Evolutionary conservation across 1,140 invertebrate species (phyloP).

Genomic region (Lordiphosa stackelbergi): DNA sequence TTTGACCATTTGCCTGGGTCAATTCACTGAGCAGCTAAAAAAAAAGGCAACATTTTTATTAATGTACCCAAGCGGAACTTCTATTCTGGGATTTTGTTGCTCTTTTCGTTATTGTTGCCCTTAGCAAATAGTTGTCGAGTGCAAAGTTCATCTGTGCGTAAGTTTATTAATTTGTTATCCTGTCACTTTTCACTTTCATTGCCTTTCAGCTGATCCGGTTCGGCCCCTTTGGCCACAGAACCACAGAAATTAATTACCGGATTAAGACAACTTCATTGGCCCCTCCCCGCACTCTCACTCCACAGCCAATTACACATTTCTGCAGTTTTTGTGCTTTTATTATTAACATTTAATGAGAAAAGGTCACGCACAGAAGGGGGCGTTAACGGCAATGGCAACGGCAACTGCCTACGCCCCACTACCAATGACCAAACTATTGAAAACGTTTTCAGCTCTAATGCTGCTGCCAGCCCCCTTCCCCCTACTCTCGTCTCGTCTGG

Average conservation of each 20-base stretch:
- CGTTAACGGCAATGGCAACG: constrained; percentile 1
- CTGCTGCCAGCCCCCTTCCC: background rate
- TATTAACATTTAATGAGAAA: constrained; percentile 74
- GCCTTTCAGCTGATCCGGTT: constrained; percentile 36
- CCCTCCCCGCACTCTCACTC: background rate
- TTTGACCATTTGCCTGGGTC: background rate
- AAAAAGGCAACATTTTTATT: too few relatives aligned
- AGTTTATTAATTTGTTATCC: constrained; percentile 73
- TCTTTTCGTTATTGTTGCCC: background rate
- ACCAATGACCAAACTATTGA: constrained; percentile 20
- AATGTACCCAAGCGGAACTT: background rate
- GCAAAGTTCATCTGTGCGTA: constrained; percentile 20
- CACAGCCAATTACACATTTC: constrained; percentile 47
- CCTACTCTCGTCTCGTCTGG: constrained; percentile 2
- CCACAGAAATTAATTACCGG: constrained; percentile 73
- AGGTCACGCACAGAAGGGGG: constrained; percentile 58
- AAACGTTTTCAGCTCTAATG: constrained; percentile 6
- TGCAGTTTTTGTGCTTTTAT: constrained; percentile 36
- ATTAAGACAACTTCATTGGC: constrained; percentile 72
- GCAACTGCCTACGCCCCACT: background rate
- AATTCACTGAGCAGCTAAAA: background rate
- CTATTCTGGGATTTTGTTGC: background rate
- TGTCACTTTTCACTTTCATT: constrained; percentile 70
- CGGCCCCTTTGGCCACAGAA: constrained; percentile 11
- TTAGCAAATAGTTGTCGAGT: background rate